Evolutionary conservation across 2,888 invertebrate genomes (phyloP).

Genomic region (Limnephilus rhombicus): DNA sequence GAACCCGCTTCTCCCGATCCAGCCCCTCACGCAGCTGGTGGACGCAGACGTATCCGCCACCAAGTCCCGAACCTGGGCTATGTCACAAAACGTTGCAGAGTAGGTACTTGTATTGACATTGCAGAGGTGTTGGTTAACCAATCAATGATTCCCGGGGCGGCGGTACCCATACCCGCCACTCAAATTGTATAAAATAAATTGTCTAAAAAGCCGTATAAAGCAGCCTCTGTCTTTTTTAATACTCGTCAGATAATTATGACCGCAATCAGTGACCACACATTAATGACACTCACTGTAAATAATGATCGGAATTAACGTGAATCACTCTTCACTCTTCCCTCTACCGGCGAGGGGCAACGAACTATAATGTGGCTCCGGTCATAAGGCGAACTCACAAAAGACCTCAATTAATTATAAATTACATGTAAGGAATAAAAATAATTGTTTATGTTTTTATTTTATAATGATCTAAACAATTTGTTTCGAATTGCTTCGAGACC

Average conservation of each 20-base stretch:
- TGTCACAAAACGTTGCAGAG: too few species aligned
- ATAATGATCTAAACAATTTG: constrained; percentile 1
- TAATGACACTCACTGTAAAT: constrained; percentile 60
- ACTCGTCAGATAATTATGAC: constrained; percentile 57
- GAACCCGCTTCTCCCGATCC: too few species aligned
- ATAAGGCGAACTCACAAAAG: constrained; percentile 19
- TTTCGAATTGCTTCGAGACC: background rate
- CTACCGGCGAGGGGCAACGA: constrained; percentile 70
- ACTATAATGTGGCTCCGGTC: constrained; percentile 40
- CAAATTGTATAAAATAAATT: background rate
- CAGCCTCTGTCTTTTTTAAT: constrained; percentile 7
- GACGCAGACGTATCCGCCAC: too few species aligned
- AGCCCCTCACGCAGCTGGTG: too few species aligned
- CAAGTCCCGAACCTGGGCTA: too few species aligned
- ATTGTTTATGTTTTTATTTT: constrained; percentile 4
- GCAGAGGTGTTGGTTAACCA: background rate
- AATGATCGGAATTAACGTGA: constrained; percentile 56
- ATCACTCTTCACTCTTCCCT: constrained; percentile 62
- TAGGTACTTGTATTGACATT: too few species aligned
- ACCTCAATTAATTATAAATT: constrained; percentile 32
- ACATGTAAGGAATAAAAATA: constrained; percentile 3
- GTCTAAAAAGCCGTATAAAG: background rate
- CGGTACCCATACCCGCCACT: background rate
- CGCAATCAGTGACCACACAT: constrained; percentile 54
- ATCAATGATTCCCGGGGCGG: background rate